Conservation (phyloP, 2,797 vertebrate genomes). For the Hippocampus kuda region DNA sequence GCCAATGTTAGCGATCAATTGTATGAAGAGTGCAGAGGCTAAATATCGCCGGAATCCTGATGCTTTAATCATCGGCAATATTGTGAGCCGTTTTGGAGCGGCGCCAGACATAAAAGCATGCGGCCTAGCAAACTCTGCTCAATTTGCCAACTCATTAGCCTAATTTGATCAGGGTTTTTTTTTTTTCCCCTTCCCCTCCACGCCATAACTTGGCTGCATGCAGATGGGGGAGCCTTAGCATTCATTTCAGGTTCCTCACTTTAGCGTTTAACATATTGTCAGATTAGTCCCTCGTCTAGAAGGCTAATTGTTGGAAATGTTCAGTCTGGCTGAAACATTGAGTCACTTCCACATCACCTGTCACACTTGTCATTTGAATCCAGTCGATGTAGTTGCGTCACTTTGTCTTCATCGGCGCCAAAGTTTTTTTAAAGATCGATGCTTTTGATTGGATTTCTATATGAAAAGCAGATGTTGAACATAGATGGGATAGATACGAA, state of each 20-base stretch:
- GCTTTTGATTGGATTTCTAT: background rate
- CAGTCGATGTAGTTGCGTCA: background rate
- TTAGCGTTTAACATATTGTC: constrained; percentile 3
- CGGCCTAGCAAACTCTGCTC: background rate
- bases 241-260: constrained; percentile 2
- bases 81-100: background rate
- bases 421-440: background rate
- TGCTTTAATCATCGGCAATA: background rate
- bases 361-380: background rate
- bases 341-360: background rate
- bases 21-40: background rate
- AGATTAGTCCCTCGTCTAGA: background rate
- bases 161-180: background rate
- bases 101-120: constrained; percentile 3
- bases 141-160: constrained; percentile 7
- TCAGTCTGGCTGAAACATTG: background rate
- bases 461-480: no score
- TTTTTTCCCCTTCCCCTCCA: background rate
- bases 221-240: background rate
- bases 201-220: constrained; percentile 1
- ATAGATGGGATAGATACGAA: background rate
- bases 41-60: background rate
- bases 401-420: background rate
- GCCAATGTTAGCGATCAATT: background rate
- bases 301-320: background rate